These are phyloP conservation scores for Spea multiplicata DNA, from an alignment of 2,113 vertebrate genomes.

Conservation along the genomic window DNA sequence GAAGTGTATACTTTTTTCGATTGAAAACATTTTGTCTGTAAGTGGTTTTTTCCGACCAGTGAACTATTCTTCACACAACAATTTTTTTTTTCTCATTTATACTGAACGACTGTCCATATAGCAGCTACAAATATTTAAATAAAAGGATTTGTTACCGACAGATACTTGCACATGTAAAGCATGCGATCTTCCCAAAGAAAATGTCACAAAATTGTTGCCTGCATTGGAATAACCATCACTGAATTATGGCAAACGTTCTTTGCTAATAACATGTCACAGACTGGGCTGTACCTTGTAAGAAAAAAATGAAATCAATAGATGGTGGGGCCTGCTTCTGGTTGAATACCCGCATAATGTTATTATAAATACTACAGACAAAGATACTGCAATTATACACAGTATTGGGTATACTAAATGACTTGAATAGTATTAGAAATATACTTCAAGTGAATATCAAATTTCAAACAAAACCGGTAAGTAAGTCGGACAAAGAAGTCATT, in stretches of 20 bases:
- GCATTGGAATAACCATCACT: conserved; percentile 80
- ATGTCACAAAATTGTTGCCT: conserved; percentile 74
- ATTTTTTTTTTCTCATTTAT: conserved; percentile 67
- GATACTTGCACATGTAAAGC: conserved; percentile 74
- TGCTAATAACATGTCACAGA: conserved; percentile 62
- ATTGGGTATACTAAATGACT: conserved; percentile 67
- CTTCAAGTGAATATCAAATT: conserved; percentile 85
- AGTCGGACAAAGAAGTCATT: conserved; percentile 46
- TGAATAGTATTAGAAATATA: conserved; percentile 80
- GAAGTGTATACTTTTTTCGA: conserved; percentile 64
- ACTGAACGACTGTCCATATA: conserved; percentile 92
- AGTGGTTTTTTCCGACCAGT: conserved; percentile 75
- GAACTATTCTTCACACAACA: conserved; percentile 79
- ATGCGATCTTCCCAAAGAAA: conserved; percentile 79
- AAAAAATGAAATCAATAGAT: conserved; percentile 77
- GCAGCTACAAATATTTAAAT: conserved; percentile 92
- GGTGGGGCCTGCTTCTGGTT: conserved; percentile 86
- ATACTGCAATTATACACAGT: conserved; percentile 84
- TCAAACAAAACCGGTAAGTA: conserved; percentile 69
- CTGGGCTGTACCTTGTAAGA: conserved; percentile 82
- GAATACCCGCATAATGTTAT: conserved; percentile 95
- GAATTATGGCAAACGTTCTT: conserved; percentile 69
- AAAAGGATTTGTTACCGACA: conserved; percentile 70
- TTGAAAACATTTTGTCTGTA: conserved; percentile 80
- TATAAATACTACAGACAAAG: conserved; percentile 96